Evolutionary conservation across 2,888 invertebrate species (phyloP), one percentile per base, ranked within the genome.

Genomic region (Epinotia nisella): DNA sequence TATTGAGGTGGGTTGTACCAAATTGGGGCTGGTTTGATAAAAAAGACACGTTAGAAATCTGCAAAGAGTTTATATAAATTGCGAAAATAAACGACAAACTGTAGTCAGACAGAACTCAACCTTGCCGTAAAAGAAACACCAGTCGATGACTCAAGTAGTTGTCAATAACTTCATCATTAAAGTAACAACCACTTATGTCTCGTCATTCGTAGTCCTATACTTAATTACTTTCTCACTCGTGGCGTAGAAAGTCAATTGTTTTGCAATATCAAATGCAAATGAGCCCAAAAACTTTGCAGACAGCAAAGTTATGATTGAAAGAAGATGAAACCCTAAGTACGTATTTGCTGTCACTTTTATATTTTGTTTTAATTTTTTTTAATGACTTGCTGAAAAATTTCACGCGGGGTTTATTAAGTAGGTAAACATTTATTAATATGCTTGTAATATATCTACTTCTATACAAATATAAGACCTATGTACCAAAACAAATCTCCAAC

Each of bases 231-330:
- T 13, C 39, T 69, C 49, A 49, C 21, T 67, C 39, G 9, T 29
- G 19, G 41, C 35, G 21, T 61, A 61, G 61, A 67, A 67, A 62
- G 35, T 56, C 61, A 67, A 67, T 68, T 68, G 67, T 64, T 68
- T 69, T 69, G 53, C 21, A 39, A 61, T 67, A 67, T 55, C 55
- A 67, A 68, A 68, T 68, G 56, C 49, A 68, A 68, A 68, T 61
- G 60, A 66, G 29, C 11, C 55, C 62, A 21, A 73, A 73, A 73
- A 69, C 68, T 73, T 73, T 64, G 64, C 69, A 73, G 73, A 73
- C 73, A 21, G 51, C 35, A 41, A 66, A 66, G 66, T 66, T 66
- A 39, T 56, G 66, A 66, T 66, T 66, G n/a, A 55, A 39, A 24
- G 62, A 4, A 49, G 21, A 39, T 15, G 13, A 49, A 51, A 24